phyloP scores from a whole-genome alignment of 2,888 invertebrate genomes.

The Nebria brevicollis region DNA sequence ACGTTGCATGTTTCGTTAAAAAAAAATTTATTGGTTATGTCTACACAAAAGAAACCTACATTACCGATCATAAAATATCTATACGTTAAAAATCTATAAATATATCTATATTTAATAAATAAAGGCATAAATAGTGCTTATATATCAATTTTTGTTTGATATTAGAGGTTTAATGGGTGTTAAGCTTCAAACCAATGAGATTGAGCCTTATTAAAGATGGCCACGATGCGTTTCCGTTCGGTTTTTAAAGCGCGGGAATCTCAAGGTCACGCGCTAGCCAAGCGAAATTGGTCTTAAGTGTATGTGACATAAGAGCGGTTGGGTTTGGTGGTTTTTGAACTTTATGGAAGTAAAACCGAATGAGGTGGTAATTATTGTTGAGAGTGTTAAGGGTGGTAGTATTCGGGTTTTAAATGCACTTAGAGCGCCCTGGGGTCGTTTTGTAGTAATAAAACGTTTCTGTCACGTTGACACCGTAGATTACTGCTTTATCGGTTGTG shows the following conservation, averaged over 20 bases:
- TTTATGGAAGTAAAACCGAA: no score
- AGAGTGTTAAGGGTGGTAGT: background rate
- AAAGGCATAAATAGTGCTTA: background rate
- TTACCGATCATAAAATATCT: background rate
- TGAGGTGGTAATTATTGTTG: no score
- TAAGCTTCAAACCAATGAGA: no score
- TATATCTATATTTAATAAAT: background rate
- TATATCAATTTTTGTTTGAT: background rate
- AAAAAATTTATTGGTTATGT: background rate
- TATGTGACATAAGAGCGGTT: no score
- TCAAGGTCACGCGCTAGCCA: no score
- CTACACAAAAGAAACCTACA: background rate
- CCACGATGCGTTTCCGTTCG: no score
- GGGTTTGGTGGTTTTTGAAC: no score
- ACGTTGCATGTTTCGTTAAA: conserved; percentile 66
- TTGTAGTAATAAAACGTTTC: background rate
- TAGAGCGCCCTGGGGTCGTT: no score
- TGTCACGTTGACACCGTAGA: conserved; percentile 28
- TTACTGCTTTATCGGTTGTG: conserved; percentile 24
- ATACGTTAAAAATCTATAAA: background rate
- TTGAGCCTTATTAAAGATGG: no score
- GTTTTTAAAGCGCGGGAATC: no score
- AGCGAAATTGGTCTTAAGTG: no score
- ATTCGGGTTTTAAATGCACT: background rate
- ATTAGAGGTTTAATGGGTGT: no score